phyloP scores from a whole-genome alignment of 2,888 invertebrate genomes.

The Theretra japonica region DNA sequence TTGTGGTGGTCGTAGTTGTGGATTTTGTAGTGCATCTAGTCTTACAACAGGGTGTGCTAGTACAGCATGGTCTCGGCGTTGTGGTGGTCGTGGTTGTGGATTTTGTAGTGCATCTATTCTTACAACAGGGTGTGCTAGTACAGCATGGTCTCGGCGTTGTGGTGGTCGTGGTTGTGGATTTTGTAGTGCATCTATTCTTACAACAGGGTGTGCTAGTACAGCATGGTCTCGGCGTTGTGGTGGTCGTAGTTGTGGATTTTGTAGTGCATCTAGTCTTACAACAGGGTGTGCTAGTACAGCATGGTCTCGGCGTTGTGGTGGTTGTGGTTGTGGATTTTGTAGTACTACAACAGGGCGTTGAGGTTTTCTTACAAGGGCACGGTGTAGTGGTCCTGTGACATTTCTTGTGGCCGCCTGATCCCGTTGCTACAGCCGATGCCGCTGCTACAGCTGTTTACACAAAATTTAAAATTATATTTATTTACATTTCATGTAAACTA shows the following conservation, averaged over 20 bases:
- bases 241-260: too few relatives aligned
- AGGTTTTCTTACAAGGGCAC: background rate
- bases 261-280: background rate
- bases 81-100: background rate
- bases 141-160: background rate
- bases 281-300: background rate
- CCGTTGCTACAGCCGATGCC: too few relatives aligned
- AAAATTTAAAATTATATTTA: too few relatives aligned
- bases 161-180: background rate
- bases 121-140: background rate
- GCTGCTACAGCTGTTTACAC: too few relatives aligned
- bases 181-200: too few relatives aligned
- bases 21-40: too few relatives aligned
- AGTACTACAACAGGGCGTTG: background rate
- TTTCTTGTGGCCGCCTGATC: background rate
- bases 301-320: background rate
- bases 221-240: background rate
- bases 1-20: background rate
- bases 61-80: background rate
- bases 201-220: background rate
- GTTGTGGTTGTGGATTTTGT: background rate
- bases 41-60: too few relatives aligned
- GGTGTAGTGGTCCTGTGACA: background rate
- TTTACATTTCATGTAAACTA: too few relatives aligned
- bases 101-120: too few relatives aligned